Evolutionary conservation across 2,797 vertebrate genomes (phyloP), one percentile per base, ranked within the genome.

Genomic region (Rhadinocentrus ornatus): DNA sequence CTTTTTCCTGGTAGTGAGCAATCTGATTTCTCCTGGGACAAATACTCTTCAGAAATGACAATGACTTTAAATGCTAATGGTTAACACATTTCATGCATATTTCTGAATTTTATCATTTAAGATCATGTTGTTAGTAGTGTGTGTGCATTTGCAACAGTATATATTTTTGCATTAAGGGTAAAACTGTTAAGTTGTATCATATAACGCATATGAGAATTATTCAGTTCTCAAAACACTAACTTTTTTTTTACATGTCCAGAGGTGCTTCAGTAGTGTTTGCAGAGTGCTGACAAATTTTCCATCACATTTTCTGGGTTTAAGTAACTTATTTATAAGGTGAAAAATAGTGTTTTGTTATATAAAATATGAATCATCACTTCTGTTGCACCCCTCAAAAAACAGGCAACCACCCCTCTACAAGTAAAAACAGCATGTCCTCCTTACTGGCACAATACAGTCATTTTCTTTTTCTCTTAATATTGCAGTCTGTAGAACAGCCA

Each of bases 31-130:
- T 31, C 31, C 31, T n/a, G n/a, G n/a, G n/a, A n/a, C n/a, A n/a
- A n/a, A n/a, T n/a, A n/a, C 37, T 39, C 31, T 65, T 22, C 20
- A 69, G 61, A 72, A 61, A 69, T 62, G 35, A 64, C 55, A 67
- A 35, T 44, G 5, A 41, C 13, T 4, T 41, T 2, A 60, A 55
- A 48, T 44, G 22, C 31, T 54, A 4, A 37, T 12, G 59, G 29
- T 32, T 77, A 37, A 27, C 54, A 66, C 16, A 53, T 59, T 44
- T 64, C 46, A 46, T n/a, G 3, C 29, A 16, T 18, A 61, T 62
- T n/a, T 57, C 50, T 29, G 15, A 62, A 67, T 71, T 46, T 62
- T 52, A 24, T 37, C 5, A 3, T 12, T 35, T 24, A 16, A 55
- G 69, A 68, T 74, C 22, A 63, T 35, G n/a, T 46, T 54, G n/a